phyloP scores from a whole-genome alignment of 2,113 vertebrate genomes.

The Phyllopteryx taeniolatus region DNA sequence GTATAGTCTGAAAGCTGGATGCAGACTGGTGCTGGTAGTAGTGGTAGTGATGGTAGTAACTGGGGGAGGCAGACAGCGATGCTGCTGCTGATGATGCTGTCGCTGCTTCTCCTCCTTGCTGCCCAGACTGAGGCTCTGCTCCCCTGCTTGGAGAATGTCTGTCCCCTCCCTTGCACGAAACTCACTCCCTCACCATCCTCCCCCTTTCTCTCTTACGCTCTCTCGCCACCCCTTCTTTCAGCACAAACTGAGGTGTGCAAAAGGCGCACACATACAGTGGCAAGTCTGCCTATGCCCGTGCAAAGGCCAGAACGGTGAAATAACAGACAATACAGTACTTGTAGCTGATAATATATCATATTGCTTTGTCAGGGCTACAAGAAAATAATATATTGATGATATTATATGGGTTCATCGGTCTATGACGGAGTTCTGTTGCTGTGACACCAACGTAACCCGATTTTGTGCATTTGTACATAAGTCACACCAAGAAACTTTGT shows the following conservation, averaged over 20 bases:
- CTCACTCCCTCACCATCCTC: conserved; percentile 24
- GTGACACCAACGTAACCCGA: background rate
- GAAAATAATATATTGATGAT: background rate
- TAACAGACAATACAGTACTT: conserved; percentile 5
- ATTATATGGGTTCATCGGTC: background rate
- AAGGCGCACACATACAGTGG: background rate
- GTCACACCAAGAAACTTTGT: background rate
- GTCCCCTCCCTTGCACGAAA: conserved; percentile 38
- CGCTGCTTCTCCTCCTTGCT: conserved; percentile 43
- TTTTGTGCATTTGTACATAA: too few species aligned
- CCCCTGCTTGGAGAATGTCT: conserved; percentile 42
- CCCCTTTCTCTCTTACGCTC: conserved; percentile 12
- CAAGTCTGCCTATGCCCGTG: conserved; percentile 9
- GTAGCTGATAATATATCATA: background rate
- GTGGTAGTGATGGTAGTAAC: conserved; percentile 22
- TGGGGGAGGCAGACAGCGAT: conserved; percentile 34
- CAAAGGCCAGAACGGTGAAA: conserved; percentile 20
- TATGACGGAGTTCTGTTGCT: background rate
- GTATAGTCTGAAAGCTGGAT: conserved; percentile 29
- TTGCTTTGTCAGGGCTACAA: background rate
- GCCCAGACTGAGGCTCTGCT: conserved; percentile 52
- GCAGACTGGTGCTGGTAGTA: conserved; percentile 25
- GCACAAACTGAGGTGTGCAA: conserved; percentile 5
- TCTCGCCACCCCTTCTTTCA: conserved; percentile 4
- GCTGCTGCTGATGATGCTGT: conserved; percentile 22